These are phyloP conservation scores for Itoplectis maculator DNA, from an alignment of 2,888 invertebrate species.

Conservation along the genomic window DNA sequence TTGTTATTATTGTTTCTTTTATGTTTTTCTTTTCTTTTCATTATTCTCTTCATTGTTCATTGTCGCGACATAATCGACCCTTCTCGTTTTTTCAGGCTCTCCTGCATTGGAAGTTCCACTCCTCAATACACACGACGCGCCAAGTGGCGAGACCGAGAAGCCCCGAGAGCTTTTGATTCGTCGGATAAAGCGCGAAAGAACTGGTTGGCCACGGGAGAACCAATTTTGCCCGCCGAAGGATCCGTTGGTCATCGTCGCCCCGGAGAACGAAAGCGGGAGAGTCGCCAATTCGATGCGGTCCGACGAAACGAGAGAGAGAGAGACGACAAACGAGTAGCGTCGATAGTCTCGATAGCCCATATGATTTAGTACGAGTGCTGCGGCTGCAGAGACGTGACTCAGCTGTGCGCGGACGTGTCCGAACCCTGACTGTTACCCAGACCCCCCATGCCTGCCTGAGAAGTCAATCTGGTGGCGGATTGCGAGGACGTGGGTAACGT, in stretches of 20 bases:
- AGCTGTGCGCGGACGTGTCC: conserved; percentile 83
- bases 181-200: neutral
- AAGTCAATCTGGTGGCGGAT: conserved; percentile 79
- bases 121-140: neutral
- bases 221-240: no score
- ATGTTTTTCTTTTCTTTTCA: neutral
- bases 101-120: conserved; percentile 9
- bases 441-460: conserved; percentile 81
- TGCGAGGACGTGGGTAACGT: conserved; percentile 76
- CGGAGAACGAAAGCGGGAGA: neutral
- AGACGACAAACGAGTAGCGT: conserved; percentile 37
- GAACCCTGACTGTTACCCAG: conserved; percentile 83
- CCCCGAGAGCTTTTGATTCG: neutral
- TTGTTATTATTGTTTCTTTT: conserved; percentile 51
- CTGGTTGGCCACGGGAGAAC: no score
- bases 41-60: neutral
- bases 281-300: neutral
- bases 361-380: conserved; percentile 82
- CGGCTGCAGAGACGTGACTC: conserved; percentile 84
- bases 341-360: conserved; percentile 28
- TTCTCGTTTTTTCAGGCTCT: conserved; percentile 33
- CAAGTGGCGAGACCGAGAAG: neutral
- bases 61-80: conserved; percentile 36
- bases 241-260: no score
- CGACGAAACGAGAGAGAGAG: neutral